Base-by-base conservation (phyloP, 2,113 vertebrate species). In the Thalassoma bifasciatum region DNA sequence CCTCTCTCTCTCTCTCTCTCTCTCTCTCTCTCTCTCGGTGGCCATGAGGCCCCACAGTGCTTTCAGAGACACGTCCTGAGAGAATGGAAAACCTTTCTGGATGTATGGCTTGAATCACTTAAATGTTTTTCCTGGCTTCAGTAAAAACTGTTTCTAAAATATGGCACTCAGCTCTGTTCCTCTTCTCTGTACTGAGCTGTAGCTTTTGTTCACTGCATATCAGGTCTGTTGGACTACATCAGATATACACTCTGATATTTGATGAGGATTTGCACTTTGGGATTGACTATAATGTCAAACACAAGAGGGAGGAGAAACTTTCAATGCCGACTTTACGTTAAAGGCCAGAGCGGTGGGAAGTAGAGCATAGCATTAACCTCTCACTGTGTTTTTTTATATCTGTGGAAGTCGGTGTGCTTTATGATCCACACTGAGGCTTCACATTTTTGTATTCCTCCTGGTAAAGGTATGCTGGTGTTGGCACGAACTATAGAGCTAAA, bases 41-140 rank as follows among this genome's bases (percentile, higher is more conserved):
- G 74, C 61, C 36, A 40, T 34, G 11, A 46, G 64, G 68, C 74
- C 77, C 59, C 62, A 38, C 51, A 30, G 81, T 72, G 66, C 70
- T 81, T 59, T 54, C 8, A 66, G 51, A 75, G 65, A 83, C 46
- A 87, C 57, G 58, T 79, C 66, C 84, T 74, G 79, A 81, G 82
- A 84, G 86, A 61, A 82, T 85, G 69, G 78, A 90, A 30, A 86
- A 89, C 54, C 80, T 89, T 62, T 68, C 61, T 82, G 72, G 58
- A 76, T 85, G 66, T 81, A 79, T 80, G 75, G 71, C 67, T 82
- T 66, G 57, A 77, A 78, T 85, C 75, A 73, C 61, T 69, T 79
- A 59, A 85, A 70, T 75, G 63, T 88, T 77, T 79, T 82, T 83
- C 75, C 78, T 87, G 86, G 81, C 71, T 59, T 66, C 30, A 5